These are phyloP conservation scores for Nyleta sp. DNA, from an alignment of 2,888 invertebrate genomes.

Conservation along the genomic window DNA sequence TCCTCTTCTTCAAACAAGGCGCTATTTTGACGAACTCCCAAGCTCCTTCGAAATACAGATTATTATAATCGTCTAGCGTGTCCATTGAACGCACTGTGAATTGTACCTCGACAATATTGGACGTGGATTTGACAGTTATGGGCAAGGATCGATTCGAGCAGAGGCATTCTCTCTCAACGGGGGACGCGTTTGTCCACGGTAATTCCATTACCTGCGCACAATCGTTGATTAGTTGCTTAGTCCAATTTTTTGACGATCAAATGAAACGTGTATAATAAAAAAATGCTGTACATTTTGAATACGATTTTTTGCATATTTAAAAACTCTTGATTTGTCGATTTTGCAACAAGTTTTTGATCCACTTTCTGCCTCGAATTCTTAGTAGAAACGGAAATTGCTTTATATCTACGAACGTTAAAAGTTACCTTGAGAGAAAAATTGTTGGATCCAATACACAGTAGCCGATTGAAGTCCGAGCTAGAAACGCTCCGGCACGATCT, in stretches of 20 bases:
- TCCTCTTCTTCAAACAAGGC: slow-evolving; percentile 87
- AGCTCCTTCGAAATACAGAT: slow-evolving; percentile 92
- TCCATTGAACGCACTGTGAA: slow-evolving; percentile 93
- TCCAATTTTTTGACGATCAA: too few relatives aligned
- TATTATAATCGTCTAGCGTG: slow-evolving; percentile 92
- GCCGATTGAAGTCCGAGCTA: slow-evolving; percentile 78
- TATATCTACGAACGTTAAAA: neutral
- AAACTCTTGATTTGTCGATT: too few relatives aligned
- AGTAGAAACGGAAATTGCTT: too few relatives aligned
- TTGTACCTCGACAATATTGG: slow-evolving; percentile 90
- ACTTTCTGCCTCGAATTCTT: too few relatives aligned
- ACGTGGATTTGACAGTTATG: slow-evolving; percentile 90
- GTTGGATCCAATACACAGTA: slow-evolving; percentile 78
- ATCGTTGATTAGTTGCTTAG: slow-evolving; percentile 20
- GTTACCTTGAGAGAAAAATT: slow-evolving; percentile 79
- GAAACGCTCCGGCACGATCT: slow-evolving; percentile 80
- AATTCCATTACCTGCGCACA: slow-evolving; percentile 86
- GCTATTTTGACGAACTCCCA: slow-evolving; percentile 92
- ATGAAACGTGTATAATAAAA: too few relatives aligned
- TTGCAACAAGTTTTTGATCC: too few relatives aligned
- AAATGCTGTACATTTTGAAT: too few relatives aligned
- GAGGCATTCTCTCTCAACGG: slow-evolving; percentile 90
- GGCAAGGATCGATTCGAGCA: slow-evolving; percentile 87
- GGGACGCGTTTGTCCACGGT: slow-evolving; percentile 88
- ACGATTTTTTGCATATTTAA: too few relatives aligned